These are phyloP conservation scores for Syngnathus typhle DNA, from an alignment of 2,113 vertebrate species.

Conservation along the genomic window DNA sequence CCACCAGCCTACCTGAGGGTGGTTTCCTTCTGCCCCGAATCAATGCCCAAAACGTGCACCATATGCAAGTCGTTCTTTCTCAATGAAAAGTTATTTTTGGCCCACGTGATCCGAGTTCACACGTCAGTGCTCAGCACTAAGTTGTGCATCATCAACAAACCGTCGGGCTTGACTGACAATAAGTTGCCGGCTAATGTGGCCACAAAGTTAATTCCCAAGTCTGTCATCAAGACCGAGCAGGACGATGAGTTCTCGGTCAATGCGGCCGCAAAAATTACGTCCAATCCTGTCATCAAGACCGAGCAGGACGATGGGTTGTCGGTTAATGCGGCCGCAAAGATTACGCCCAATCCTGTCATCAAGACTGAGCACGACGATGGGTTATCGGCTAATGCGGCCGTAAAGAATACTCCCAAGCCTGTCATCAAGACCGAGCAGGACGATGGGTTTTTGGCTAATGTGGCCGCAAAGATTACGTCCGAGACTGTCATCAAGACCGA, in stretches of 20 bases:
- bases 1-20: slow-evolving; percentile 47
- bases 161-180: background rate
- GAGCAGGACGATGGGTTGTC: too few relatives aligned
- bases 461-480: too few relatives aligned
- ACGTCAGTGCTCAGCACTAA: slow-evolving; percentile 46
- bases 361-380: too few relatives aligned
- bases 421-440: too few relatives aligned
- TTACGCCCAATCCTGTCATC: too few relatives aligned
- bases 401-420: too few relatives aligned
- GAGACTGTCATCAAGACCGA: too few relatives aligned
- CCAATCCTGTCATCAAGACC: too few relatives aligned
- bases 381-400: too few relatives aligned
- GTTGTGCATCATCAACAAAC: slow-evolving; percentile 30
- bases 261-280: too few relatives aligned
- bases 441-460: too few relatives aligned
- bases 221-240: slow-evolving; percentile 1
- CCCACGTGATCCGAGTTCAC: slow-evolving; percentile 46
- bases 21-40: slow-evolving; percentile 41
- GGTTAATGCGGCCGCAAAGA: too few relatives aligned
- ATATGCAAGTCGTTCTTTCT: slow-evolving; percentile 47
- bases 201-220: background rate
- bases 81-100: slow-evolving; percentile 25
- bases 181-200: background rate
- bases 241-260: background rate
- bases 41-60: slow-evolving; percentile 39